A percentile compares a stretch with the other conserved stretches of the same genome.
phyloP scores from a whole-genome alignment of 2,797 vertebrate species.

The Ctenopoma multispine region DNA sequence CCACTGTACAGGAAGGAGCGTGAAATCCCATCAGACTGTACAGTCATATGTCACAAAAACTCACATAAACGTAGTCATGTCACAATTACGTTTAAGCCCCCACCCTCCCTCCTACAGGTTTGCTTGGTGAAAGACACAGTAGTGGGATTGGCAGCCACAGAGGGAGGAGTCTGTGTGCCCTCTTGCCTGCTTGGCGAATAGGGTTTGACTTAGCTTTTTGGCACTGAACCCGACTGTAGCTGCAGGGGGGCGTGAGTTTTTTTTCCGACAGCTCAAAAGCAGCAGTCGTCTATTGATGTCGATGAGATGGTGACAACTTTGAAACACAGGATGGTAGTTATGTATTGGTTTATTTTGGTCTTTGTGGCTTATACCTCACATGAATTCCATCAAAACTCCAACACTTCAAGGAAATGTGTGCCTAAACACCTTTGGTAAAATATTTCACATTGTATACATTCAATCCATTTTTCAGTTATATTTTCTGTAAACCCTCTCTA shows the following conservation, averaged over 20 bases:
- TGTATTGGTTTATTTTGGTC: slow-evolving; percentile 1
- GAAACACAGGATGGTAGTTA: background rate
- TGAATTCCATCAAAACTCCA: no score
- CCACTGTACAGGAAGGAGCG: slow-evolving; percentile 26
- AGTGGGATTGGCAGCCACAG: slow-evolving; percentile 28
- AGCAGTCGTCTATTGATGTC: slow-evolving; percentile 10
- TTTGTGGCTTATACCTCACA: background rate
- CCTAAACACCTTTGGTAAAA: no score
- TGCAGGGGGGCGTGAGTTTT: slow-evolving; percentile 27
- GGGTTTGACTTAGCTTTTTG: slow-evolving; percentile 64
- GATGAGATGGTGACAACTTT: slow-evolving; percentile 14
- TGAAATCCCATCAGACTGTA: slow-evolving; percentile 54
- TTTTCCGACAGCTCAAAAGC: slow-evolving; percentile 35
- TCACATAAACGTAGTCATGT: slow-evolving; percentile 25
- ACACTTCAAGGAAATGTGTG: no score
- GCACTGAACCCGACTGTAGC: slow-evolving; percentile 20
- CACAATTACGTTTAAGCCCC: slow-evolving; percentile 5
- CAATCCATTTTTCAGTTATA: no score
- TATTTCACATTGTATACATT: no score
- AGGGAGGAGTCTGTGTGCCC: slow-evolving; percentile 28
- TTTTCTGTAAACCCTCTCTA: no score
- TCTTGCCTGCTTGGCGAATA: slow-evolving; percentile 37
- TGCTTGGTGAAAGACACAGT: slow-evolving; percentile 44
- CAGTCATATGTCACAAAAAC: slow-evolving; percentile 34
- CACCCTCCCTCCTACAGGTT: slow-evolving; percentile 14